Base-by-base conservation (phyloP, 2,113 vertebrate genomes). In the Amphilophus citrinellus region DNA sequence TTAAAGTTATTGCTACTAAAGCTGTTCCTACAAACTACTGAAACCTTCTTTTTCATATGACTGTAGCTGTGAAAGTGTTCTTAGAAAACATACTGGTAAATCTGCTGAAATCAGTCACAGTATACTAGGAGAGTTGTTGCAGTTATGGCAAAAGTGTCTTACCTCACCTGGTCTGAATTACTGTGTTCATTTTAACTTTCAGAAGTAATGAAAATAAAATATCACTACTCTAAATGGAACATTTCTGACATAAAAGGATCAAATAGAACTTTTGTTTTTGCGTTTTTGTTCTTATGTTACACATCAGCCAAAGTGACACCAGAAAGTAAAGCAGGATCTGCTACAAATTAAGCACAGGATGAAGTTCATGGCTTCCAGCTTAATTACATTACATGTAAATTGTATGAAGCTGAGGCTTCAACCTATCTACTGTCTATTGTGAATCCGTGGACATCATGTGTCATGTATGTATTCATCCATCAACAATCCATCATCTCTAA, bases 391-490 rank as follows among this genome's bases (percentile, higher is more conserved):
- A 20, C 58, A 66, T 85, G 62, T 79, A 86, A 80, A 78, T 60
- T 83, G 50, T 53, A 47, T 35, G 27, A 32, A 8, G 57, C 9
- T 60, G 56, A 75, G 24, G 24, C 24, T 37, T 9, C 42, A 71
- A 14, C 39, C 20, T 14, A 62, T n/a, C 59, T 15, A 30, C 42
- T 50, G 22, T 2, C 24, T 10, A 71, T 79, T 79, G 71, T 22
- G 58, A 84, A 66, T 22, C 13, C 27, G 42, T 80, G 62, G 37
- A 71, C 77, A 82, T 84, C 35, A 76, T 73, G 81, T 61, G 62
- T 89, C 24, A 60, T 68, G 79, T 83, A 65, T 85, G 58, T 79
- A 77, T 58, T 71, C 39, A 73, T 79, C 79, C 83, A 90, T 90
- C 82, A 82, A 18, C 44, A 73, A 32, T 32, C 50, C 66, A 32